Conservation (phyloP, 2,888 invertebrate genomes). For the Pachydiplax longipennis region DNA sequence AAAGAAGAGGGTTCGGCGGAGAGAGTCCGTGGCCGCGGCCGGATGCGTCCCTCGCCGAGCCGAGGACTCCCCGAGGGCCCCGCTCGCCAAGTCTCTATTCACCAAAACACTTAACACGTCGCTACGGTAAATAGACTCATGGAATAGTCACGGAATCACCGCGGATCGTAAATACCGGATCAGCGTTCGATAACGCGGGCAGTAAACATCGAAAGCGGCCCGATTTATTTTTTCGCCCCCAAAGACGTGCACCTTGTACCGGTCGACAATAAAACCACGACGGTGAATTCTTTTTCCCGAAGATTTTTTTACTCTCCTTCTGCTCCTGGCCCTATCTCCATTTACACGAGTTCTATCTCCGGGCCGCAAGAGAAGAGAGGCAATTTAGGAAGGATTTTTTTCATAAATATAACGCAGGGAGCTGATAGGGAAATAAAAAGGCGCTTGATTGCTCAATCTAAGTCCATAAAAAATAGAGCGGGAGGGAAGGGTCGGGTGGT, state of each 20-base stretch:
- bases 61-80: not conserved
- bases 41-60: not conserved
- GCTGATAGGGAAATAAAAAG: slow-evolving; percentile 43
- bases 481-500: not conserved
- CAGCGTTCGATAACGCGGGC: not conserved
- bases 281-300: not conserved
- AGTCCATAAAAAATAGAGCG: slow-evolving; percentile 24
- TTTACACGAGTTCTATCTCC: slow-evolving; percentile 35
- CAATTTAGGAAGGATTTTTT: slow-evolving; percentile 28
- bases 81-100: not conserved
- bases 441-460: slow-evolving; percentile 42
- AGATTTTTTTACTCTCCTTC: not conserved
- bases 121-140: not conserved
- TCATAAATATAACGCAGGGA: slow-evolving; percentile 40
- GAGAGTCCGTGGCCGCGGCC: not conserved
- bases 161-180: not conserved
- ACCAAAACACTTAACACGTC: not conserved
- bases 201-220: slow-evolving; percentile 10
- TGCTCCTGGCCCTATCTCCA: not conserved
- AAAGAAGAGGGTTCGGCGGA: not conserved
- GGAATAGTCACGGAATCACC: not conserved
- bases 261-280: slow-evolving; percentile 9
- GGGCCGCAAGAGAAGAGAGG: slow-evolving; percentile 14
- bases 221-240: not conserved
- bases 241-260: slow-evolving; percentile 9